Evolutionary conservation across 2,113 vertebrate species (phyloP), one percentile per base, ranked within the genome.

Genomic region (Solea solea): DNA sequence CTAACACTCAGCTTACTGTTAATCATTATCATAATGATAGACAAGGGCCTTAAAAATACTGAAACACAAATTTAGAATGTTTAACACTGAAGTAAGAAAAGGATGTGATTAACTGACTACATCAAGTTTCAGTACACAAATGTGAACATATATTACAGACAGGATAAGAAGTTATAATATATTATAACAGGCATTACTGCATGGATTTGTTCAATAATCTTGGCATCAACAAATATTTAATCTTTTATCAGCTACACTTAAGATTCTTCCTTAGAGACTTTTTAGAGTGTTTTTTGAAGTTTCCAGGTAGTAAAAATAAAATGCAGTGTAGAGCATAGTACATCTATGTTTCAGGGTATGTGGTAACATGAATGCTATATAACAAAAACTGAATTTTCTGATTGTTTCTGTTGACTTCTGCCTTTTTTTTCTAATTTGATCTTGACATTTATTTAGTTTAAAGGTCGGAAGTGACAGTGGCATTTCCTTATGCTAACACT

Each of bases 401-500:
- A 72, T 74, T 88, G 72, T 76, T 69, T 63, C 63, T 80, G 67
- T 71, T 85, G 78, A 88, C 66, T 73, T 85, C 69, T 88, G 78
- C 80, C 72, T n/a, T 59, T 86, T 79, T 84, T 76, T 69, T 84
- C 80, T 70, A 53, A 85, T 90, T 85, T 89, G 63, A 82, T 84
- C 81, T 86, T 89, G 86, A 90, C 85, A 87, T 90, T 89, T 78
- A 84, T 88, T 90, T 88, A 89, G 86, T 90, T 92, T 83, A 91
- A 21, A 93, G 88, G 91, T 90, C 70, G 80, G 83, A 90, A 83
- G 81, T 91, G 85, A 87, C 87, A 72, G 85, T 89, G 90, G 80
- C 87, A 69, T 93, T 86, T 89, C 87, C 87, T 92, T 88, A 90
- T 89, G 91, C 93, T 94, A 94, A 94, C 94, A 85, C 91, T 93